Evolutionary conservation across 2,888 invertebrate genomes (phyloP).

Genomic region (Pollenia amentaria): DNA sequence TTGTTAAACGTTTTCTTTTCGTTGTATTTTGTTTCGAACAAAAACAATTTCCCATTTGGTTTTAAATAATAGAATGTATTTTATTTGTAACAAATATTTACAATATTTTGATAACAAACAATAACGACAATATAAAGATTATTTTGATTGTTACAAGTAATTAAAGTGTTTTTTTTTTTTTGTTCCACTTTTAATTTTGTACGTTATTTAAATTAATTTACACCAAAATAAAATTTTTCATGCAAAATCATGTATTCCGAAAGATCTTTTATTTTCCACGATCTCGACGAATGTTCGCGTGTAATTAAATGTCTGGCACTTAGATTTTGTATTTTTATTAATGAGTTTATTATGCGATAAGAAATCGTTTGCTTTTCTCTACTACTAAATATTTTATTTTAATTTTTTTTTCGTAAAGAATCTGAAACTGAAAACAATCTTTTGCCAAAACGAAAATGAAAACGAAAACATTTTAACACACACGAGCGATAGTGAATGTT

Average conservation of each 20-base stretch:
- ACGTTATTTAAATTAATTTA: too few relatives aligned
- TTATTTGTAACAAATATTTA: conserved; percentile 33
- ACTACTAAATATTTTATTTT: conserved; percentile 28
- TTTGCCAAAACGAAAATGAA: conserved; percentile 41
- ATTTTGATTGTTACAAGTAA: too few relatives aligned
- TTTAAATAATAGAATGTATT: conserved; percentile 29
- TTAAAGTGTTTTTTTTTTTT: conserved; percentile 4
- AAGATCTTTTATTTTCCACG: conserved; percentile 16
- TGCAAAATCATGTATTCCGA: conserved; percentile 11
- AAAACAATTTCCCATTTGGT: conserved; percentile 72
- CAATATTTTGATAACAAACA: conserved; percentile 40
- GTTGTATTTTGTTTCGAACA: conserved; percentile 41
- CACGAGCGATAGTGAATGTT: conserved; percentile 56
- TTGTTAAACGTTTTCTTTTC: conserved; percentile 33
- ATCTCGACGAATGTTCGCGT: conserved; percentile 65
- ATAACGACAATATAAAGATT: neutral
- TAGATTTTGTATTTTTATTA: conserved; percentile 68
- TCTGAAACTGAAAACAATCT: conserved; percentile 36
- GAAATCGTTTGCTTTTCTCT: conserved; percentile 65
- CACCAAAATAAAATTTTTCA: neutral
- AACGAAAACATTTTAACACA: conserved; percentile 33
- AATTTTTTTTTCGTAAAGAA: conserved; percentile 8
- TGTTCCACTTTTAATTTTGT: neutral
- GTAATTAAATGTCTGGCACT: conserved; percentile 58
- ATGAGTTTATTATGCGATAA: conserved; percentile 61